Evolutionary conservation across 2,113 vertebrate genomes (phyloP), one percentile per base, ranked within the genome.

Genomic region (Pholis gunnellus): DNA sequence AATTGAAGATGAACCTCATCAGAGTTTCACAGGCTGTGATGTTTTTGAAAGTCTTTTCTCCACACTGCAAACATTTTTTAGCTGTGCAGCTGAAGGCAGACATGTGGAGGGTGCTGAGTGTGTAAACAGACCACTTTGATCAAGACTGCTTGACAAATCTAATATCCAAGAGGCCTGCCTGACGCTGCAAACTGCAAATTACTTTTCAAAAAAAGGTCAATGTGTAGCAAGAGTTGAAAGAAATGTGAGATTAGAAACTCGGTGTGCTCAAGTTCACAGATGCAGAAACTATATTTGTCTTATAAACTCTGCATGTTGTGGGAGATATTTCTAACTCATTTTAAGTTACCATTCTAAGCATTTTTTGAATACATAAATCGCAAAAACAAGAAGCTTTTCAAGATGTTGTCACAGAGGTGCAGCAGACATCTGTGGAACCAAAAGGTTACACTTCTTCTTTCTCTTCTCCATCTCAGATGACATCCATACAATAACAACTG

Each of bases 51-150:
- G 42, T 29, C 6, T 78, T 34, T 71, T 56, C 29, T 38, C 57
- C 6, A 0, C 2, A 8, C 29, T 50, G 27, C 63, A 82, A 69
- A 86, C 74, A 84, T 75, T 75, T 52, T 48, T 57, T 38, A 64
- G 68, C 40, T 54, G 14, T 34, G 27, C 52, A 8, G 50, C 34
- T 64, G 73, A 75, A 42, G 61, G 60, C 20, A 61, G 72, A 63
- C 68, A 18, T 66, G 68, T n/a, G 42, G n/a, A 20, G 75, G 71
- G 0, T 22, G 65, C 52, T 7, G 52, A 84, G 75, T 70, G 72
- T 5, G 66, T 46, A 60, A 60, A 74, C 71, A 48, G 11, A 56
- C 3, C 1, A 50, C 83, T 89, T 81, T 87, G 88, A 85, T 85
- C 82, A 71, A 67, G 63, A 22, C 50, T 9, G 72, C 66, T 52